Conservation (phyloP, 2,888 invertebrate species). For the Pandemis heparana region DNA sequence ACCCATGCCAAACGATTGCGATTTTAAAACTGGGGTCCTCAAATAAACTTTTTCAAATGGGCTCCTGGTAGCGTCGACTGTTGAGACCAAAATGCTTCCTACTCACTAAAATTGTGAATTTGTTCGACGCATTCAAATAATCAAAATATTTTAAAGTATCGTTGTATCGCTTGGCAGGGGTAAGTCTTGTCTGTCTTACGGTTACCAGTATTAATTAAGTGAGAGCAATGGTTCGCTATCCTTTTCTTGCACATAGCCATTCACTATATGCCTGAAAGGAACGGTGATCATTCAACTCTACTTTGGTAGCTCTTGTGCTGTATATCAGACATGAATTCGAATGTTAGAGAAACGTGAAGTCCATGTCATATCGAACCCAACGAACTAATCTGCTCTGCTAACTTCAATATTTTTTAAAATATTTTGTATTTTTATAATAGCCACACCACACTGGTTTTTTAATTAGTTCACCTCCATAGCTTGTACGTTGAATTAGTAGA, state of each 20-base stretch:
- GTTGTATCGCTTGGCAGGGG: neutral
- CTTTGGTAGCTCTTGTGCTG: neutral
- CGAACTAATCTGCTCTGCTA: conserved; percentile 44
- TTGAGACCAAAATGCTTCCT: no score
- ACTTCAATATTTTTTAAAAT: conserved; percentile 37
- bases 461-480: conserved; percentile 40
- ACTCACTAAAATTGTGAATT: no score
- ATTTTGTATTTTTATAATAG: conserved; percentile 54
- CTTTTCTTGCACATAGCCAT: neutral
- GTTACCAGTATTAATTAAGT: neutral
- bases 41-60: no score
- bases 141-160: no score
- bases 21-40: neutral
- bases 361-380: conserved; percentile 15
- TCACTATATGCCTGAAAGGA: neutral
- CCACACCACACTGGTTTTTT: conserved; percentile 45
- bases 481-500: conserved; percentile 22
- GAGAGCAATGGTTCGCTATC: neutral
- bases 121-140: no score
- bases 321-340: neutral
- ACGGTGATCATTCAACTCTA: neutral
- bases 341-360: neutral
- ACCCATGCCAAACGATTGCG: conserved; percentile 3
- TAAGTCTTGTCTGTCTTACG: neutral
- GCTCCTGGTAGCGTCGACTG: no score